Percentiles rank a stretch among this genome's conserved stretches.
These are phyloP conservation scores for Cephus cinctus DNA, from an alignment of 1,140 invertebrate genomes.

Conservation along the genomic window DNA sequence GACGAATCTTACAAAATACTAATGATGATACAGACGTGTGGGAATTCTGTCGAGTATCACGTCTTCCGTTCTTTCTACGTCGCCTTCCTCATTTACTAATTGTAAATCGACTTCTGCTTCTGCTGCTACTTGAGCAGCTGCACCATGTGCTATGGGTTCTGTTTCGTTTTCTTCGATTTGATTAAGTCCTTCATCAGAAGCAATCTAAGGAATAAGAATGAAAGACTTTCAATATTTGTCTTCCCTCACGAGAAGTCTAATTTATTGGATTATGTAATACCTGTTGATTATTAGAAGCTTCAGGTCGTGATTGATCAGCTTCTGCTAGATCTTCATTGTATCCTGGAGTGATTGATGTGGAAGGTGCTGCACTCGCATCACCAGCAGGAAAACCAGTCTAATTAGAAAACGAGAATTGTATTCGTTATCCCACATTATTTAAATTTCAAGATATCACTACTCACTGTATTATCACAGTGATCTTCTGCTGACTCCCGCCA, in stretches of 20 bases:
- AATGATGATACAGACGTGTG: slow-evolving; percentile 24
- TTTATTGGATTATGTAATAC: slow-evolving; percentile 19
- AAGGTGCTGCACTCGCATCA: slow-evolving; percentile 15
- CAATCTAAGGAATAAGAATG: background rate
- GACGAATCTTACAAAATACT: too few relatives aligned
- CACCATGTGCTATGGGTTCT: slow-evolving; percentile 18
- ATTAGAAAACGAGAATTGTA: too few relatives aligned
- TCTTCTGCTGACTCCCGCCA: slow-evolving; percentile 26
- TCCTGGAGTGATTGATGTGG: slow-evolving; percentile 24
- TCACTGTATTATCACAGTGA: slow-evolving; percentile 33
- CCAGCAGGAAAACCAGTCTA: slow-evolving; percentile 21
- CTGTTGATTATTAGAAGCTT: slow-evolving; percentile 38
- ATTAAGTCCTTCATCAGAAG: slow-evolving; percentile 12
- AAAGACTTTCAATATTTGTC: background rate
- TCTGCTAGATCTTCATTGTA: slow-evolving; percentile 56
- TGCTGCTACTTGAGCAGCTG: slow-evolving; percentile 13
- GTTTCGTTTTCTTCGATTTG: slow-evolving; percentile 20
- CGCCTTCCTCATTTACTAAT: slow-evolving; percentile 18
- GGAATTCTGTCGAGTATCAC: slow-evolving; percentile 27
- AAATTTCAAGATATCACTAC: background rate
- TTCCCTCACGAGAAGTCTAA: slow-evolving; percentile 1
- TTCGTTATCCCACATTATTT: too few relatives aligned
- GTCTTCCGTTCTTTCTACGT: slow-evolving; percentile 27
- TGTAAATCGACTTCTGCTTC: slow-evolving; percentile 19
- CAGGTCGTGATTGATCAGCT: slow-evolving; percentile 53